phyloP scores from a whole-genome alignment of 2,797 vertebrate species.

The Geotrypetes seraphini region DNA sequence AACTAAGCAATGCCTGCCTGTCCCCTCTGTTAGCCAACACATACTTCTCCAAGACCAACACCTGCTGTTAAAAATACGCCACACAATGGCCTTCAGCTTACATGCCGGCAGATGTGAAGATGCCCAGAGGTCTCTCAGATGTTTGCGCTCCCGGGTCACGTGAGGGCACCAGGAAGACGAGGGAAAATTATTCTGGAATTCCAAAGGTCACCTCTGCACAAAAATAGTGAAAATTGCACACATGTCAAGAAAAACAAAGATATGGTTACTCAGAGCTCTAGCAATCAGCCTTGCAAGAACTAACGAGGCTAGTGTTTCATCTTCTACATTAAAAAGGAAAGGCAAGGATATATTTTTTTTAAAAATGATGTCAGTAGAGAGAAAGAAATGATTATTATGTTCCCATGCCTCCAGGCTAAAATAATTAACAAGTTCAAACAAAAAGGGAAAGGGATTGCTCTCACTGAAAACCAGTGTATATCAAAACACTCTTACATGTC shows the following conservation, averaged over 20 bases:
- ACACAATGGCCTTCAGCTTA: constrained; percentile 53
- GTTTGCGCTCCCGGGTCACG: constrained; percentile 61
- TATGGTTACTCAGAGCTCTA: constrained; percentile 46
- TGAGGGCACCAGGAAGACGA: constrained; percentile 58
- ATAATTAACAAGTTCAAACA: constrained; percentile 24
- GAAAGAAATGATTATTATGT: constrained; percentile 13
- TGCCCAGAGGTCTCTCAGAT: constrained; percentile 61
- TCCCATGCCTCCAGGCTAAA: constrained; percentile 18
- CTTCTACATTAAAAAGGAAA: constrained; percentile 13
- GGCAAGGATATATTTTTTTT: neutral
- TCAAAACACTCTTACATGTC: constrained; percentile 1
- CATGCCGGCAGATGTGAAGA: constrained; percentile 61
- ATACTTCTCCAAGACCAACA: constrained; percentile 47
- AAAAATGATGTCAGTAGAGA: constrained; percentile 1
- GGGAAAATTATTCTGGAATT: constrained; percentile 65
- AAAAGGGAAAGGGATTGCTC: constrained; percentile 12
- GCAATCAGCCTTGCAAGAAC: constrained; percentile 30
- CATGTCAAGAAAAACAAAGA: constrained; percentile 66
- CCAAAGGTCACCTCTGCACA: constrained; percentile 58
- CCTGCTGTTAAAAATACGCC: constrained; percentile 61
- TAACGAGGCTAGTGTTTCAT: constrained; percentile 32
- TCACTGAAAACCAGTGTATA: neutral
- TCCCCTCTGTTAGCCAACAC: constrained; percentile 39
- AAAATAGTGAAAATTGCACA: constrained; percentile 78
- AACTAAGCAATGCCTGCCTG: constrained; percentile 51